Percentiles rank a stretch among this genome's conserved stretches.
phyloP scores from a whole-genome alignment of 2,797 vertebrate genomes.

The Pipistrellus nathusii region DNA sequence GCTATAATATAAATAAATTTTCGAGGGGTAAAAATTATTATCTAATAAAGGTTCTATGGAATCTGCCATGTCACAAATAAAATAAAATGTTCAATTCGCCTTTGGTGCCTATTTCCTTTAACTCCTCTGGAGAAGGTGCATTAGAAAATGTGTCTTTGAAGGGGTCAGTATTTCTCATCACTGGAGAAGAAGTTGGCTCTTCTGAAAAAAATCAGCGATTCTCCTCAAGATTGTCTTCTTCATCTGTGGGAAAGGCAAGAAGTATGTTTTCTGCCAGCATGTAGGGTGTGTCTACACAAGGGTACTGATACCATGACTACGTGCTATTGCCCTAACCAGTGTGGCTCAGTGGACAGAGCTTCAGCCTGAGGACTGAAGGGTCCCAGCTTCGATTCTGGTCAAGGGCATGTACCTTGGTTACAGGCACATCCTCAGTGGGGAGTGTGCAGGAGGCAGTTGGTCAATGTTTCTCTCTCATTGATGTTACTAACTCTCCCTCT shows the following conservation, averaged over 20 bases:
- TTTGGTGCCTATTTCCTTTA: not conserved
- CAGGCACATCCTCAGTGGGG: too few species aligned
- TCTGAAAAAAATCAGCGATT: not conserved
- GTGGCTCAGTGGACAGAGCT: too few species aligned
- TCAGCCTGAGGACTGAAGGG: too few species aligned
- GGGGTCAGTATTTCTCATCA: not conserved
- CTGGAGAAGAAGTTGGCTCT: not conserved
- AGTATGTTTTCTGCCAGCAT: not conserved
- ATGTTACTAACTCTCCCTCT: too few species aligned
- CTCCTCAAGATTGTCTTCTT: not conserved
- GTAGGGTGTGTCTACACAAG: not conserved
- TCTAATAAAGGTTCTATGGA: not conserved
- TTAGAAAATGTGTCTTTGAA: slow-evolving; percentile 18
- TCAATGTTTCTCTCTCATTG: too few species aligned
- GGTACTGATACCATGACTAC: not conserved
- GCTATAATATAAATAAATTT: not conserved
- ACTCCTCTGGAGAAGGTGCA: not conserved
- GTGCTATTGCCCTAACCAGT: not conserved
- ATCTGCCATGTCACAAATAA: not conserved
- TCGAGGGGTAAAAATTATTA: not conserved
- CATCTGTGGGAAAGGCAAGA: not conserved
- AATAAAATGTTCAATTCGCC: not conserved
- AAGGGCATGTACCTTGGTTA: too few species aligned
- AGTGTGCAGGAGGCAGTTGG: too few species aligned
- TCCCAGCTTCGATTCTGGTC: too few species aligned